A percentile compares a stretch with the other conserved stretches of the same genome.
phyloP scores from a whole-genome alignment of 2,888 invertebrate genomes.

The Epirrhoe alternata region DNA sequence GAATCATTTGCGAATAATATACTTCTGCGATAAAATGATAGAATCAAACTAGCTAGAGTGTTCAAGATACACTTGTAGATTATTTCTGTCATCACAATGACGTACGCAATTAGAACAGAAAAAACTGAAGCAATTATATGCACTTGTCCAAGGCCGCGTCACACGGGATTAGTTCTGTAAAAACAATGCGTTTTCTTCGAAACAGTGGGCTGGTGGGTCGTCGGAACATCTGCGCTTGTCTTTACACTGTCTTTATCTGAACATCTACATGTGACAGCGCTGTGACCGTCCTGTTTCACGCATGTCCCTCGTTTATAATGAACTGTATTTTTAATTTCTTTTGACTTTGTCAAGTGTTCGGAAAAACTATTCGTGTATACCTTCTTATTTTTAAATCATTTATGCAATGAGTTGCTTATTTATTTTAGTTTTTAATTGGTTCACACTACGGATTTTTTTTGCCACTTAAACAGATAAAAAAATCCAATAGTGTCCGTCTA shows the following conservation, averaged over 20 bases:
- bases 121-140: slow-evolving; percentile 53
- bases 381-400: slow-evolving; percentile 2
- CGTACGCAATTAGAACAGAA: slow-evolving; percentile 25
- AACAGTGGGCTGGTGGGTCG: slow-evolving; percentile 58
- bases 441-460: background rate
- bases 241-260: slow-evolving; percentile 59
- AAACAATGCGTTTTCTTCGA: slow-evolving; percentile 67
- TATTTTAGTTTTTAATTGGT: background rate
- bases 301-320: slow-evolving; percentile 41
- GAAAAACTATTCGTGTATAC: slow-evolving; percentile 22
- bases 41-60: background rate
- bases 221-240: slow-evolving; percentile 73
- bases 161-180: slow-evolving; percentile 52
- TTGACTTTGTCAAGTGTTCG: slow-evolving; percentile 28
- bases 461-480: no score
- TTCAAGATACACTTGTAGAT: background rate
- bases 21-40: background rate
- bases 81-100: background rate
- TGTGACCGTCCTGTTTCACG: slow-evolving; percentile 47
- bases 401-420: background rate
- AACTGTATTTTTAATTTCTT: slow-evolving; percentile 43
- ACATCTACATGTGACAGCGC: slow-evolving; percentile 61
- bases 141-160: slow-evolving; percentile 64
- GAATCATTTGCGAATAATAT: background rate
- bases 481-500: no score